Conservation (phyloP, 2,888 invertebrate genomes). For the Lamellibrachia satsuma region DNA sequence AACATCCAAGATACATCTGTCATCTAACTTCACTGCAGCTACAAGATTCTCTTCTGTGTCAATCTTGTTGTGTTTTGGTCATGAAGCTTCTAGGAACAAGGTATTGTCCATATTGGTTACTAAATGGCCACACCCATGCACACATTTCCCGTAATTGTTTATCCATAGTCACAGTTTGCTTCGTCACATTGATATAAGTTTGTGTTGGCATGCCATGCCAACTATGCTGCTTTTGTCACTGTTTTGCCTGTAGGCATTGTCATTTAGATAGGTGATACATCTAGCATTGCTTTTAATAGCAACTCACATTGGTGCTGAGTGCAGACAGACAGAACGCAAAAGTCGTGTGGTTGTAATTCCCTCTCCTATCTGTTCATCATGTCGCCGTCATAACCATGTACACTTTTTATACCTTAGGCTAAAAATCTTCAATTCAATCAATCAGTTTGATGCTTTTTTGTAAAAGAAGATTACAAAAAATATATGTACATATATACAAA, state of each 20-base stretch:
- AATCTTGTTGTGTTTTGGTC: background rate
- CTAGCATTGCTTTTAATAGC: background rate
- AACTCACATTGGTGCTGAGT: background rate
- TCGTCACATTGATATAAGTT: background rate
- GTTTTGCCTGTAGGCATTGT: background rate
- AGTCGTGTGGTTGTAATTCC: background rate
- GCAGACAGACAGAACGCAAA: background rate
- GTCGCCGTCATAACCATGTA: background rate
- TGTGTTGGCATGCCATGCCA: background rate
- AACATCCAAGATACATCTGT: background rate
- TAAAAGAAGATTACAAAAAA: background rate
- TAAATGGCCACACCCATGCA: background rate
- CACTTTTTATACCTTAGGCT: background rate
- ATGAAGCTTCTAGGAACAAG: background rate
- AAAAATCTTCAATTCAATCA: background rate
- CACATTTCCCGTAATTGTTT: background rate
- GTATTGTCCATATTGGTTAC: background rate
- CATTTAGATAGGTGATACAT: conserved; percentile 17
- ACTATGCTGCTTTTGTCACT: background rate
- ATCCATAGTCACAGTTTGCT: background rate
- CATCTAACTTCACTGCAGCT: background rate
- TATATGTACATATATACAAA: background rate
- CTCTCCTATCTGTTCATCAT: background rate
- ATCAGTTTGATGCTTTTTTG: background rate
- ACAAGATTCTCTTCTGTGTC: background rate